Conservation (phyloP, 92 coral and sea anemone species). For the Palythoa grandiflora region DNA sequence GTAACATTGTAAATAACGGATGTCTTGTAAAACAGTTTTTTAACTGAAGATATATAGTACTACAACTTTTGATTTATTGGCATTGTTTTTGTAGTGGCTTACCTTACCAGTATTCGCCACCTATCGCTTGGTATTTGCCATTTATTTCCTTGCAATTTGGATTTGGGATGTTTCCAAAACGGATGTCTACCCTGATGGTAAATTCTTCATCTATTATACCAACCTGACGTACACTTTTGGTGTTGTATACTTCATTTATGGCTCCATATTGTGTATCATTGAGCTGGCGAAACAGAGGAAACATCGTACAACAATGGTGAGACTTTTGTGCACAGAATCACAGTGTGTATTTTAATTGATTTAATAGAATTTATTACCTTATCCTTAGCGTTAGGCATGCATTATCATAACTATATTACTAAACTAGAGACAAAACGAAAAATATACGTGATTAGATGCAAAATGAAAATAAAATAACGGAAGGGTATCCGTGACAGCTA, state of each 20-base stretch:
- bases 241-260: slow-evolving; percentile 26
- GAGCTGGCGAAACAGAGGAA: slow-evolving; percentile 3
- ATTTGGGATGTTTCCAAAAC: background rate
- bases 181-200: background rate
- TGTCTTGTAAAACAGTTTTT: no score
- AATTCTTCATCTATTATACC: slow-evolving; percentile 29
- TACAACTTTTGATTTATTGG: no score
- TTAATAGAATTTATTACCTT: no score
- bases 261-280: slow-evolving; percentile 17
- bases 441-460: no score
- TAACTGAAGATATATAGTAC: no score
- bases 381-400: no score
- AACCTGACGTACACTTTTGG: slow-evolving; percentile 34
- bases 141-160: slow-evolving; percentile 26
- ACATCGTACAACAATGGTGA: background rate
- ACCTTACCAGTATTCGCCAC: slow-evolving; percentile 9
- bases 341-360: no score
- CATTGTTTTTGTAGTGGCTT: slow-evolving; percentile 24
- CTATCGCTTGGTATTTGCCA: slow-evolving; percentile 24
- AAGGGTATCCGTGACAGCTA: no score
- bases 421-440: no score
- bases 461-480: no score
- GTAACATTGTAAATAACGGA: no score
- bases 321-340: background rate
- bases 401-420: no score